Evolutionary conservation across 2,113 vertebrate species (phyloP), one percentile per base, ranked within the genome.

Genomic region (Bucco capensis): DNA sequence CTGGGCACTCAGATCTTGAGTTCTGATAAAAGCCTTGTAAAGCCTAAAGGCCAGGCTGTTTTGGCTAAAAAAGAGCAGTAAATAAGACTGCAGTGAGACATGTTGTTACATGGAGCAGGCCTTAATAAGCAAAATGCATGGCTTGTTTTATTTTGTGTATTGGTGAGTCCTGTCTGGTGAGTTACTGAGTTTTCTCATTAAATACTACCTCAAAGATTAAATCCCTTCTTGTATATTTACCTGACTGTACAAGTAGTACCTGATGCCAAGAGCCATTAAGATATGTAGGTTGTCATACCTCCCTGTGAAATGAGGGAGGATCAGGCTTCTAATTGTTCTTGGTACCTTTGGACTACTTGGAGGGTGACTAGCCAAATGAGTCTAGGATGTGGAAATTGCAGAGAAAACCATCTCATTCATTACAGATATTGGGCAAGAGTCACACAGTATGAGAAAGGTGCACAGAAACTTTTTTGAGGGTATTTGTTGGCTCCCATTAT

Each of bases 11-110:
- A 15, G 78, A 66, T 42, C 78, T 44, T 58, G 57, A 73, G 24
- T 88, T 90, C 56, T 83, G 86, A 77, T 51, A 44, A 84, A 86
- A 22, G 70, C n/a, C 67, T 85, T 56, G 44, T 61, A 73, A 87
- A 61, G 71, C 42, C 42, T 73, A 37, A 81, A 86, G 65, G 31
- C 37, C 33, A 54, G 83, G 77, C 50, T 79, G 14, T 49, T 93
- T 70, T 73, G 62, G n/a, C 40, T 66, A 42, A 84, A 42, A 84
- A 61, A 78, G 31, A 72, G 19, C 58, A 85, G 47, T 72, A 92
- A 92, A 67, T 58, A 46, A 72, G 44, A n/a, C 17, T 76, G 38
- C 66, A 89, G 2, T 73, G 58, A 79, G 27, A 31, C 14, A 4
- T 9, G 21, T 66, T 84, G 31, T 23, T 76, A 44, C 44, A 6